phyloP scores from a whole-genome alignment of 2,888 invertebrate species.

The Harpagoxenus sublaevis region DNA sequence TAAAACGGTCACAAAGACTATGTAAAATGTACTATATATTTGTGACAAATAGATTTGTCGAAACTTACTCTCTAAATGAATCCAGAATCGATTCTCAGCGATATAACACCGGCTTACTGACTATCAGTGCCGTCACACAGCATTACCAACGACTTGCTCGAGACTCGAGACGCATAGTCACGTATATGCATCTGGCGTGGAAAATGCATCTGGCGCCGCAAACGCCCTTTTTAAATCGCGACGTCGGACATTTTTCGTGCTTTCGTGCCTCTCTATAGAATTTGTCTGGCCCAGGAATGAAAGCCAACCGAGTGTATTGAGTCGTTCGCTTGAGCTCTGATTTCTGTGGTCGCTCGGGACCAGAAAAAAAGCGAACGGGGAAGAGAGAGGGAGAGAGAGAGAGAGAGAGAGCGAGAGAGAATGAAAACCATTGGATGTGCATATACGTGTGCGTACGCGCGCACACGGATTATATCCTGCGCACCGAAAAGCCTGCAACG shows the following conservation, averaged over 20 bases:
- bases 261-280: slow-evolving; percentile 55
- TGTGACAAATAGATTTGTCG: neutral
- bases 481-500: slow-evolving; percentile 44
- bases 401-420: neutral
- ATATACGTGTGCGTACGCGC: neutral
- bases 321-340: slow-evolving; percentile 52
- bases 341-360: slow-evolving; percentile 40
- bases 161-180: neutral
- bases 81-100: neutral
- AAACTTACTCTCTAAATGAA: neutral
- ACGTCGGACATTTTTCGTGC: slow-evolving; percentile 48
- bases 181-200: neutral
- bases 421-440: neutral
- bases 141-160: neutral
- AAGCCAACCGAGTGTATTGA: slow-evolving; percentile 51
- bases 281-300: slow-evolving; percentile 43
- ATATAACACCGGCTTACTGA: neutral
- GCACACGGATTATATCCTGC: neutral
- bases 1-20: neutral
- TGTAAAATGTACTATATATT: neutral
- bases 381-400: too few species aligned
- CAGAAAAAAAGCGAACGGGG: slow-evolving; percentile 9
- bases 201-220: slow-evolving; percentile 28
- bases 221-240: slow-evolving; percentile 48
- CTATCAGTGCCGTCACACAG: neutral